Evolutionary conservation across 2,888 invertebrate species (phyloP).

Genomic region (Notodonta ziczac): DNA sequence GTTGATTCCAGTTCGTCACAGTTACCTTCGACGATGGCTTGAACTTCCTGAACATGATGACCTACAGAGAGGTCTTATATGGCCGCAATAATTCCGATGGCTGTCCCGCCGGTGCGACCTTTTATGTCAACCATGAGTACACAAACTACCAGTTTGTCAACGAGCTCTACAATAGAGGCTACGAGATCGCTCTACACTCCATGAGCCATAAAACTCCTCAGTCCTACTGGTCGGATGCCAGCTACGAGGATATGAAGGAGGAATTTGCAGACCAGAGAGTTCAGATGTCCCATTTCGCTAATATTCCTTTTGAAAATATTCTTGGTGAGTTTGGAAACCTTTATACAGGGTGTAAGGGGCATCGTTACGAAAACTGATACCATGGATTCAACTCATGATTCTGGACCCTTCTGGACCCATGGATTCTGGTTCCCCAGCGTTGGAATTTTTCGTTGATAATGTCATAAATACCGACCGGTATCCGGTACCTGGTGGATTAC

Average conservation of each 20-base stretch:
- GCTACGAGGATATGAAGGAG: constrained; percentile 70
- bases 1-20: constrained; percentile 84
- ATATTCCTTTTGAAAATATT: constrained; percentile 72
- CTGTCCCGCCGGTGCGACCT: constrained; percentile 86
- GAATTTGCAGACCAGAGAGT: constrained; percentile 86
- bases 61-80: constrained; percentile 80
- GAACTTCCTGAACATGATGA: constrained; percentile 79
- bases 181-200: constrained; percentile 89
- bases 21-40: constrained; percentile 88
- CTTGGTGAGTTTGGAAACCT: constrained; percentile 50
- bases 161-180: constrained; percentile 83
- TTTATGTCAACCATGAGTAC: constrained; percentile 90
- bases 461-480: too few species aligned
- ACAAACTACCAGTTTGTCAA: constrained; percentile 87
- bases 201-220: constrained; percentile 84
- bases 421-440: too few species aligned
- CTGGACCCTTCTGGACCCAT: too few species aligned
- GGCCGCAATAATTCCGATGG: constrained; percentile 86
- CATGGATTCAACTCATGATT: too few species aligned
- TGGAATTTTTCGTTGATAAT: too few species aligned
- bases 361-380: too few species aligned
- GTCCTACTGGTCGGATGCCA: constrained; percentile 85
- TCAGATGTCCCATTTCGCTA: constrained; percentile 80
- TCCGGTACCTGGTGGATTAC: too few species aligned
- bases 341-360: too few species aligned